A percentile compares a stretch with the other conserved stretches of the same genome.
These are phyloP conservation scores for Bembecia ichneumoniformis DNA, from an alignment of 2,888 invertebrate genomes.

Conservation along the genomic window DNA sequence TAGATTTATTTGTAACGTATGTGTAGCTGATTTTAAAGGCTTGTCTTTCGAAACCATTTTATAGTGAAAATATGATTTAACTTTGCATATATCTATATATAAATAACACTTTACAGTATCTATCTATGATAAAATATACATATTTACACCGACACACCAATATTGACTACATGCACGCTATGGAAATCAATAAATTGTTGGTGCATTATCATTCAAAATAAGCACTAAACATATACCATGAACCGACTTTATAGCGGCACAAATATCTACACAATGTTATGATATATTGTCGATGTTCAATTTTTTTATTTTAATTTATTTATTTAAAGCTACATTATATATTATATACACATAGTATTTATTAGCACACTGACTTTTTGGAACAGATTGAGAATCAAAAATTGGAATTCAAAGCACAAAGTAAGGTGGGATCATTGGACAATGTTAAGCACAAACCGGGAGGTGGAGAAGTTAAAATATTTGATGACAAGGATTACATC, in stretches of 20 bases:
- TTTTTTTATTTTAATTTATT: slow-evolving; percentile 5
- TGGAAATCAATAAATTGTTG: slow-evolving; percentile 26
- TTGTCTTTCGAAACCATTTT: neutral
- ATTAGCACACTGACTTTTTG: slow-evolving; percentile 56
- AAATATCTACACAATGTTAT: neutral
- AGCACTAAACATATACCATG: neutral
- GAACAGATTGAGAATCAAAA: slow-evolving; percentile 90
- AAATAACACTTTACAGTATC: neutral
- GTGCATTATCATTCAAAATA: neutral
- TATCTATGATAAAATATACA: neutral
- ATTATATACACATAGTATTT: slow-evolving; percentile 13
- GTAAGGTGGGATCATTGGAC: slow-evolving; percentile 92
- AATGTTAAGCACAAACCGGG: slow-evolving; percentile 93
- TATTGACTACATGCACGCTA: slow-evolving; percentile 32
- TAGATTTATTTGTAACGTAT: neutral
- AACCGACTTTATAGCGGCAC: neutral
- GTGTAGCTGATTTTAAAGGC: neutral
- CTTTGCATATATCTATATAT: neutral
- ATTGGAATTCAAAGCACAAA: slow-evolving; percentile 91
- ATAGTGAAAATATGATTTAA: neutral
- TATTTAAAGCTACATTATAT: slow-evolving; percentile 8
- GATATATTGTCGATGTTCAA: neutral
- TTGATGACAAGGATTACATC: slow-evolving; percentile 92
- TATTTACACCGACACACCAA: slow-evolving; percentile 16
- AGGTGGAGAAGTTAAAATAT: slow-evolving; percentile 94